Evolutionary conservation across 1,140 invertebrate species (phyloP).

Genomic region (Atta cephalotes): DNA sequence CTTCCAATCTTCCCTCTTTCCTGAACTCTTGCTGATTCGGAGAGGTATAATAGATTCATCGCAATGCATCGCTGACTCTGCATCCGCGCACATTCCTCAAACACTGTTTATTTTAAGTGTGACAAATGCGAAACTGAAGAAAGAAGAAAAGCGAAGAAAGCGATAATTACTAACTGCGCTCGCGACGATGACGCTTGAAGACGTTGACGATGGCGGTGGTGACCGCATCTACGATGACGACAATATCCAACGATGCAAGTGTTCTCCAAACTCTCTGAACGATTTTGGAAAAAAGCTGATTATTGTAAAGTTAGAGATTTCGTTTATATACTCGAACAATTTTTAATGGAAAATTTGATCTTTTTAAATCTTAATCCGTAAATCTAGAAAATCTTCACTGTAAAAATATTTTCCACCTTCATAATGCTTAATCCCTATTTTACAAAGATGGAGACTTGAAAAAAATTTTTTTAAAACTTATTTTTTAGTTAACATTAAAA

Average conservation of each 20-base stretch:
- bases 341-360: not conserved
- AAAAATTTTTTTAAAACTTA: no score
- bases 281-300: not conserved
- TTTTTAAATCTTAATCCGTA: not conserved
- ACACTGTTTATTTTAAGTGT: slow-evolving; percentile 75
- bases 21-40: slow-evolving; percentile 25
- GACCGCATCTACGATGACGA: slow-evolving; percentile 18
- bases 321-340: not conserved
- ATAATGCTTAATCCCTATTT: no score
- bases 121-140: slow-evolving; percentile 70
- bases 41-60: slow-evolving; percentile 48
- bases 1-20: not conserved
- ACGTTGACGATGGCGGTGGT: slow-evolving; percentile 41
- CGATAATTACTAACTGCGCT: slow-evolving; percentile 49
- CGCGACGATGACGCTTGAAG: slow-evolving; percentile 13
- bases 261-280: not conserved
- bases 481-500: no score
- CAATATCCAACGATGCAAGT: slow-evolving; percentile 29
- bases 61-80: slow-evolving; percentile 66
- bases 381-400: not conserved
- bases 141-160: not conserved
- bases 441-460: no score
- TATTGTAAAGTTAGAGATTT: not conserved
- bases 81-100: slow-evolving; percentile 81
- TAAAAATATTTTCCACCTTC: not conserved